phyloP scores from a whole-genome alignment of 1,140 invertebrate genomes.

The Macrobrachium nipponense region DNA sequence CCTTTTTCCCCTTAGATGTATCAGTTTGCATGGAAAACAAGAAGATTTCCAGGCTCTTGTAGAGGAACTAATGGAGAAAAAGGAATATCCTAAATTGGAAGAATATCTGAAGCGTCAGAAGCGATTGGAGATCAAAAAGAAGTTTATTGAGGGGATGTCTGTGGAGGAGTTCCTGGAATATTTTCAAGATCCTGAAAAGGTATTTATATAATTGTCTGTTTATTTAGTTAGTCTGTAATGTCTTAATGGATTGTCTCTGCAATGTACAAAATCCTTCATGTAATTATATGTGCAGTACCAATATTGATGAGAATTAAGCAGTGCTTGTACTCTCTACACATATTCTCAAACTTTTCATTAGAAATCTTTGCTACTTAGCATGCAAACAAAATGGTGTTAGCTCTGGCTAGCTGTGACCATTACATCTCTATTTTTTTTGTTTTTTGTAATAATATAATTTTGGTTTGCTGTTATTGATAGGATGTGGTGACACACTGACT shows the following conservation, averaged over 20 bases:
- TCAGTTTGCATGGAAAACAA: constrained; percentile 30
- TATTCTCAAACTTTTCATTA: too few relatives aligned
- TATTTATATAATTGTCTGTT: constrained; percentile 68
- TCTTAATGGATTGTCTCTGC: too few relatives aligned
- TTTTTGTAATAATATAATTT: too few relatives aligned
- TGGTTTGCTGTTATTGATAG: too few relatives aligned
- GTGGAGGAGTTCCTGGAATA: constrained; percentile 72
- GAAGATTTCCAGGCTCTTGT: constrained; percentile 45
- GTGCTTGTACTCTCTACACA: too few relatives aligned
- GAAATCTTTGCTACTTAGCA: too few relatives aligned
- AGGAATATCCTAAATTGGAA: constrained; percentile 72
- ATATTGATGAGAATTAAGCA: background rate
- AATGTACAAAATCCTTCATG: too few relatives aligned
- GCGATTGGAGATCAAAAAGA: constrained; percentile 65
- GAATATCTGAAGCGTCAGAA: constrained; percentile 67
- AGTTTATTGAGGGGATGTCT: constrained; percentile 63
- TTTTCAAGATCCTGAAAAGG: constrained; percentile 72
- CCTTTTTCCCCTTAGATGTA: constrained; percentile 7
- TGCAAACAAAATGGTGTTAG: too few relatives aligned
- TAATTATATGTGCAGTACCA: background rate
- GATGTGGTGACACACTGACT: too few relatives aligned
- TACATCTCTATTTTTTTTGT: too few relatives aligned
- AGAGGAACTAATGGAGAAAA: constrained; percentile 66
- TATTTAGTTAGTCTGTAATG: too few relatives aligned
- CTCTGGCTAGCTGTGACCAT: too few relatives aligned